phyloP scores from a whole-genome alignment of 1,140 invertebrate genomes.

The Ceratitis capitata region DNA sequence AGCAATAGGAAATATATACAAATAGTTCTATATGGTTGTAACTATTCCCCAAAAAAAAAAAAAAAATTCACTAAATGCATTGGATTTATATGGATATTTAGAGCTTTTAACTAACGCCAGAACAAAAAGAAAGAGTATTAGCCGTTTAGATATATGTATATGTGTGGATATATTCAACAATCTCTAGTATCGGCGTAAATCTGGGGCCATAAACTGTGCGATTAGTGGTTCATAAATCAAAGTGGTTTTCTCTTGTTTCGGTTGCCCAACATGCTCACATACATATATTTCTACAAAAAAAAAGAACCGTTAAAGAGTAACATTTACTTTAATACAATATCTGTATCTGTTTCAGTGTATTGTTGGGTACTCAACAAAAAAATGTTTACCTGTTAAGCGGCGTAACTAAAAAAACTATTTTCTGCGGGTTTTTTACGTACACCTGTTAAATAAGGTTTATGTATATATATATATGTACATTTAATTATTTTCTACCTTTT shows the following conservation, averaged over 20 bases:
- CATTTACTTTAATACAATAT: too few species aligned
- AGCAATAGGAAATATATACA: not conserved
- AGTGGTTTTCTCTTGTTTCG: not conserved
- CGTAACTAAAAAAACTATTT: not conserved
- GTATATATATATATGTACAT: too few species aligned
- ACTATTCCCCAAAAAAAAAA: not conserved
- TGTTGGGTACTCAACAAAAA: not conserved
- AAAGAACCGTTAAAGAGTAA: too few species aligned
- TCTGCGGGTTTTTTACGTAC: too few species aligned
- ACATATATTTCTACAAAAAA: not conserved
- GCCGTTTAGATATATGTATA: not conserved
- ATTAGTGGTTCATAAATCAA: conserved; percentile 37
- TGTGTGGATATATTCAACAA: not conserved
- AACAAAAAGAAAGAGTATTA: not conserved
- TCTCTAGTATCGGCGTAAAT: not conserved
- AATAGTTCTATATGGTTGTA: not conserved
- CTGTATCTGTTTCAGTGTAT: not conserved
- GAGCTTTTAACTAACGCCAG: not conserved
- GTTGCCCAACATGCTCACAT: not conserved
- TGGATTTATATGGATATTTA: not conserved
- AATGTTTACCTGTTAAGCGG: not conserved
- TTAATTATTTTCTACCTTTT: not conserved
- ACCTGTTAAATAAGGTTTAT: too few species aligned
- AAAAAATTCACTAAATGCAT: not conserved
- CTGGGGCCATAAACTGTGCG: conserved; percentile 26